These are phyloP conservation scores for Heliconius hewitsoni DNA, from an alignment of 1,140 invertebrate genomes.

Conservation along the genomic window DNA sequence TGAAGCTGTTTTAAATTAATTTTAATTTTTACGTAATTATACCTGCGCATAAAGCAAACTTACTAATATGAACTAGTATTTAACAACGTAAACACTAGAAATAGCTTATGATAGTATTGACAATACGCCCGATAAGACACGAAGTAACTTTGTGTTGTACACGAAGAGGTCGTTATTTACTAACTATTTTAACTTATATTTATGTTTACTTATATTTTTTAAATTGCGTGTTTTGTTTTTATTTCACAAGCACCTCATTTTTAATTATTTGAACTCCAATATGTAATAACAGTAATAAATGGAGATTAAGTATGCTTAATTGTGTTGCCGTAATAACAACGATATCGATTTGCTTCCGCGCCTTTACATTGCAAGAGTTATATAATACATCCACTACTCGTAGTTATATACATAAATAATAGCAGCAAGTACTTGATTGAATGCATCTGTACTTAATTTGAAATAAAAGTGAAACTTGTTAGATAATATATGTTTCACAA, in stretches of 20 bases:
- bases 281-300: conserved; percentile 5
- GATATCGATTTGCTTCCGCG: conserved; percentile 17
- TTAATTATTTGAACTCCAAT: neutral
- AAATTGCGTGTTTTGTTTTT: neutral
- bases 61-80: neutral
- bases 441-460: conserved; percentile 40
- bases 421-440: conserved; percentile 13
- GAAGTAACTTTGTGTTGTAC: conserved; percentile 11
- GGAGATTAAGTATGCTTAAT: conserved; percentile 20
- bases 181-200: neutral
- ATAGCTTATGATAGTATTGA: conserved; percentile 22
- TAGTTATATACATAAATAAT: neutral
- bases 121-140: conserved; percentile 31
- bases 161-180: neutral
- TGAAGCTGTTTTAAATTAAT: no score
- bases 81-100: conserved; percentile 28
- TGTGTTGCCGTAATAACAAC: conserved; percentile 12
- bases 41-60: neutral
- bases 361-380: conserved; percentile 1
- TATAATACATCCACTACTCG: neutral
- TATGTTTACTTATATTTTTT: neutral
- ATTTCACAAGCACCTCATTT: neutral
- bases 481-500: conserved; percentile 43
- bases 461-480: conserved; percentile 47
- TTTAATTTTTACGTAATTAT: no score